Base-by-base conservation (phyloP, 1,140 invertebrate genomes). In the Bombus impatiens region DNA sequence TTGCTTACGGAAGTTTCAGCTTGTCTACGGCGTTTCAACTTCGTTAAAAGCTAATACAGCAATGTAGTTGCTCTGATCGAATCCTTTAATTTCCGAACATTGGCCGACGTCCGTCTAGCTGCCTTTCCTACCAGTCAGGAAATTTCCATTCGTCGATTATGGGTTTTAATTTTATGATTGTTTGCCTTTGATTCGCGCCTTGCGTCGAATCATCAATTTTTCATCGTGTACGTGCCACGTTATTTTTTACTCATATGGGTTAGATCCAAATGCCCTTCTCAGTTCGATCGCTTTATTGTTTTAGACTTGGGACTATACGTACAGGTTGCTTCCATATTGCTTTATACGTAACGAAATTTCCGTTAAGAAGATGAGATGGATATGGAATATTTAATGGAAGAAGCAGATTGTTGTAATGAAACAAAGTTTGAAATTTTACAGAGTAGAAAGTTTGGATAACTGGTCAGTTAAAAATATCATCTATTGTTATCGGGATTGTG, bases 1-100 rank as follows among this genome's bases (percentile, higher is more conserved):
- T 89, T 71, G 78, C 75, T 40, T 71, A 83, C 40, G 35, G 25
- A 70, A 86, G 37, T 76, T 88, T 65, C 82, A 35, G 68, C 74
- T 62, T 53, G 18, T 53, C 18, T 53, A 53, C 47, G 47, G 47
- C 8, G 47, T 53, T 53, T 59, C 76, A 75, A 83, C 68, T 82
- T 88, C 57, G 74, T 88, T 82, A 78, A 88, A 88, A 62, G 82
- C 28, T 88, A 84, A 85, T 78, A 84, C 3, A 40, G 13, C 57
- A 28, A 28, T 37, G 32, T 9, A 22, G 35, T 15, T 9, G 32
- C 35, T 37, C 28, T 2, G 32, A 37, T 37, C 35, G 67, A 25
- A 37, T 67, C 32, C n/a, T 35, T 67, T 70, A 70, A 37, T 70
- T 70, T 70, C 68, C 32, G 22, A 70, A 70, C 32, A 13, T 9